Evolutionary conservation across 2,888 invertebrate species (phyloP).

Genomic region (Dicranocentrus wangi): DNA sequence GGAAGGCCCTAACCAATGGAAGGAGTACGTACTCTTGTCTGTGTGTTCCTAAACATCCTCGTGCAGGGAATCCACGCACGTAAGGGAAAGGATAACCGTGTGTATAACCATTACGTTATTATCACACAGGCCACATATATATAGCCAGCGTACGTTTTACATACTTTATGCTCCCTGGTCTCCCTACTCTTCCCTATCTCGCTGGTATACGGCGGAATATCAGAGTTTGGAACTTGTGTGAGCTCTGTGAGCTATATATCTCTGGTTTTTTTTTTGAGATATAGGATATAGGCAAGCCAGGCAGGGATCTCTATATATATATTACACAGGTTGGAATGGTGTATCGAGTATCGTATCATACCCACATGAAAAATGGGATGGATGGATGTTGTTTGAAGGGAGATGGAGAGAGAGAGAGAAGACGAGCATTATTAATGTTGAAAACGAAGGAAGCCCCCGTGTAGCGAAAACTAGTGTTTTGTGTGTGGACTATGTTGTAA

Average conservation of each 20-base stretch:
- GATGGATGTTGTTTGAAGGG: too few relatives aligned
- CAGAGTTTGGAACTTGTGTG: too few relatives aligned
- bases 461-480: background rate
- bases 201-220: too few relatives aligned
- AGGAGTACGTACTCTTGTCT: conserved; percentile 36
- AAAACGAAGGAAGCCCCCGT: conserved; percentile 54
- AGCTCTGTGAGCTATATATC: too few relatives aligned
- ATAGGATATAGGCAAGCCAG: too few relatives aligned
- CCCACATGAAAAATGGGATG: conserved; percentile 20
- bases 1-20: conserved; percentile 55
- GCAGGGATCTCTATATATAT: conserved; percentile 7
- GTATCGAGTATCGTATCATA: too few relatives aligned
- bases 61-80: conserved; percentile 47
- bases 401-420: conserved; percentile 42
- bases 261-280: too few relatives aligned
- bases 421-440: conserved; percentile 48
- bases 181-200: background rate
- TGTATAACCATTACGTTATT: too few relatives aligned
- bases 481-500: conserved; percentile 21
- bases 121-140: too few relatives aligned
- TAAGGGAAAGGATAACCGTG: conserved; percentile 32
- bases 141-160: background rate
- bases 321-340: background rate
- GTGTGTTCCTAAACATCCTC: conserved; percentile 54
- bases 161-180: background rate